phyloP scores from a whole-genome alignment of 2,113 vertebrate genomes.

The Rhagologus leucostigma region DNA sequence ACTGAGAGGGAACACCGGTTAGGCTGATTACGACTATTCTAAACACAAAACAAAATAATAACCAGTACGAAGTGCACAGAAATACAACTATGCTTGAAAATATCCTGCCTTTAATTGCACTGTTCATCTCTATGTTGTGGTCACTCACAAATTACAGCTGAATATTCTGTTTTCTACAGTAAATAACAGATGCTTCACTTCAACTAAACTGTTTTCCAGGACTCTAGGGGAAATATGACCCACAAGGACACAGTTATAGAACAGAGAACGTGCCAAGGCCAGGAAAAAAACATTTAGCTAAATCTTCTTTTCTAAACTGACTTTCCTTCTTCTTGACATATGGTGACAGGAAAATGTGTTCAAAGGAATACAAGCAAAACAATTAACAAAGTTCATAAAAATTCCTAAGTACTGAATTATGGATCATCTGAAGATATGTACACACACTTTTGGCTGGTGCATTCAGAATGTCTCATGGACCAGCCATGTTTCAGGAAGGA shows the following conservation, averaged over 20 bases:
- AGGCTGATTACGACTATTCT: neutral
- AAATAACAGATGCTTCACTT: conserved; percentile 63
- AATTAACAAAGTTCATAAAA: conserved; percentile 12
- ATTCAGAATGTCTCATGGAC: neutral
- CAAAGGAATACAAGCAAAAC: conserved; percentile 38
- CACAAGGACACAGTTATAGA: neutral
- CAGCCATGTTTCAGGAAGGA: neutral
- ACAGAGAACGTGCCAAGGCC: neutral
- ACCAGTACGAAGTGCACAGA: neutral
- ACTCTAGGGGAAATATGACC: conserved; percentile 58
- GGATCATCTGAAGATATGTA: neutral
- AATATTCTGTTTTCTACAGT: conserved; percentile 48
- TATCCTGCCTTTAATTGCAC: neutral
- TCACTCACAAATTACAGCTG: conserved; percentile 37
- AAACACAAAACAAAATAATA: conserved; percentile 18
- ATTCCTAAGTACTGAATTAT: neutral
- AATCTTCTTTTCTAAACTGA: conserved; percentile 54
- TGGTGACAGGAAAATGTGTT: conserved; percentile 44
- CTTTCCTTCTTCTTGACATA: conserved; percentile 50
- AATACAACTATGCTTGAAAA: neutral
- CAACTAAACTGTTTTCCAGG: conserved; percentile 56
- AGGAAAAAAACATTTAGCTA: conserved; percentile 62
- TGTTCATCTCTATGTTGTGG: neutral
- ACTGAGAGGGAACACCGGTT: neutral
- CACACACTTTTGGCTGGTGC: neutral